Evolutionary conservation across 2,797 vertebrate genomes (phyloP), one percentile per base, ranked within the genome.

Genomic region (Dipus sagitta): DNA sequence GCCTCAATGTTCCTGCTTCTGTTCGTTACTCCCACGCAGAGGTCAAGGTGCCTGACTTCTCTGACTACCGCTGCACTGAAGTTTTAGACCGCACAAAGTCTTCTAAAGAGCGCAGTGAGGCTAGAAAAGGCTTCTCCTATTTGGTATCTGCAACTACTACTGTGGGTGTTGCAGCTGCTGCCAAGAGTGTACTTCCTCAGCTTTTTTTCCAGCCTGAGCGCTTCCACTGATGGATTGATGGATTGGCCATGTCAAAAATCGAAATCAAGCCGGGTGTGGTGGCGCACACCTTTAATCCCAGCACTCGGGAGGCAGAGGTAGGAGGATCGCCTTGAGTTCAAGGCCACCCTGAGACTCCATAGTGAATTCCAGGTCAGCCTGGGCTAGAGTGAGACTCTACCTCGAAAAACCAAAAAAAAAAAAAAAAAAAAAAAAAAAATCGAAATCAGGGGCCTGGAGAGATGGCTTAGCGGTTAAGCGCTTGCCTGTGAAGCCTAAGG

Each of bases 221-320:
- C 99, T 47, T 99, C 99, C 0, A 99, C 99, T n/a, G n/a, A n/a
- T n/a, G n/a, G n/a, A n/a, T n/a, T 0, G 99, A 99, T 0, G 99
- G 99, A 64, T 93, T 99, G 93, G 99, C 99, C 0, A 84, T 99
- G 98, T 99, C 99, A 0, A 98, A 99, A 97, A 99, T 99, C 0
- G 99, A 99, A 96, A 97, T 99, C 96, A n/a, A 6, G 42, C 42
- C 3, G 2, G 42, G 3, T 9, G 42, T 47, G 42, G 42, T 47
- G 42, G 42, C 42, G 3, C 42, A 47, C 42, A 4, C 42, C 42
- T 47, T 47, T 47, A 47, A 47, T 47, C 42, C 42, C 42, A 47
- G 42, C 42, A 47, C 42, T 47, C 6, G 42, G 42, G 42, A 47
- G 42, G 42, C 42, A 47, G 42, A 47, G 42, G 42, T 47, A 47